Base-by-base conservation (phyloP, 2,888 invertebrate genomes). In the Hipparchia sbordonii region DNA sequence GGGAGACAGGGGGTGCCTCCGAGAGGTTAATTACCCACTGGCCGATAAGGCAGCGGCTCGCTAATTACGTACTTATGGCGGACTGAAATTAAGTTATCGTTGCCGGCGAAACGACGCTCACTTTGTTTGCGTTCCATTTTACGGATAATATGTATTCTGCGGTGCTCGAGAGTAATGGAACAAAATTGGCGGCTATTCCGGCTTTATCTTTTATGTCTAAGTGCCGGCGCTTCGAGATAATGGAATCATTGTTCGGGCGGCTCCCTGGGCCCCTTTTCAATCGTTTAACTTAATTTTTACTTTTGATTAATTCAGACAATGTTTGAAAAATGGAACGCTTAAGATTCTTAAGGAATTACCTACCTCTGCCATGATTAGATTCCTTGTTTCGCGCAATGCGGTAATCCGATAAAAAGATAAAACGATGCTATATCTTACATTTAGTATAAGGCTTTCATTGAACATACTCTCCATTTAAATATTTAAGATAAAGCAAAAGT, bases 1-100 rank as follows among this genome's bases (percentile, higher is more conserved):
- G 78, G 82, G 81, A 79, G 76, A 77, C 77, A 77, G 82, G 79
- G 78, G 79, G 78, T 79, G 84, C 87, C 87, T 86, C 85, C 77
- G 85, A 88, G 88, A 93, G 93, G 93, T 93, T 93, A 93, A 93
- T 93, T 93, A 93, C 93, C 92, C 91, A 84, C 90, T 89, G 88
- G 92, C 91, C 91, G 93, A 93, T 93, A 93, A 93, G 93, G 92
- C 92, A 93, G 89, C 88, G 92, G 93, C 91, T 87, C 92, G 93
- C 93, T 93, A 93, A 93, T 93, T 93, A 93, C 92, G 91, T 92
- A 93, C 93, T 93, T 93, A 93, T 91, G 92, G 93, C 91, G 89
- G 92, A 89, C 92, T 89, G 92, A 92, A 93, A 93, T 93, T 93
- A 93, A 92, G 92, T 93, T 93, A 93, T 93, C 92, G 93, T 89